Base-by-base conservation (phyloP, 1,140 invertebrate genomes). In the Amphibalanus amphitrite region DNA sequence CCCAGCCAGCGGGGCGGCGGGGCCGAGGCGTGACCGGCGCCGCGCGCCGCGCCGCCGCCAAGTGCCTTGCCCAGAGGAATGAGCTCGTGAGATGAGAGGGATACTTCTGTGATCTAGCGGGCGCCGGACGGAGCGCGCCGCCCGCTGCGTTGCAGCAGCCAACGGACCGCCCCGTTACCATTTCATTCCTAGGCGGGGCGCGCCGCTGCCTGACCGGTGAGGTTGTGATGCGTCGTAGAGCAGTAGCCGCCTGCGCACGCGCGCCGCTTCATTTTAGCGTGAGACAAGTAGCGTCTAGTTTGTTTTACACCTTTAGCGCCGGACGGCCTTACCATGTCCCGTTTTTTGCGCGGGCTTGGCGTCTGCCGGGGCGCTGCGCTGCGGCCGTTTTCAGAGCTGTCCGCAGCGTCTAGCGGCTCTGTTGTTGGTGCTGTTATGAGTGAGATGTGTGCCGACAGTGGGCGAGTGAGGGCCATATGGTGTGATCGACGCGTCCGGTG, bases 261-360 rank as follows among this genome's bases (percentile, higher is more conserved):
- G 47, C 13, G 47, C 20, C 47, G 47, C 47, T 20, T 59, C 10
- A 23, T 59, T 59, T 59, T 59, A 59, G 47, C 47, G 47, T 59
- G 47, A n/a, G n/a, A 59, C 47, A 59, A 59, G 47, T 59, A 59
- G 47, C 47, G 47, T 59, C 47, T 59, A 59, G 47, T 59, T 59
- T 59, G 47, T 59, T 59, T 59, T 59, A 59, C 47, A 59, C 47
- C 13, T 59, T 20, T 20, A 15, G 47, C 47, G 47, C 1, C 17
- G 47, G 47, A 23, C 47, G 47, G 47, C 47, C 47, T 59, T 59
- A 59, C 10, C 6, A 59, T 20, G 47, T 59, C 47, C 47, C 47
- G 47, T 23, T 59, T 59, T 38, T 38, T 38, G 33, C 33, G 33
- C 33, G 20, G 47, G 47, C 47, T 13, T 59, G 47, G 20, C 47